Evolutionary conservation across 2,888 invertebrate species (phyloP), one percentile per base, ranked within the genome.

Genomic region (Halocaridina rubra): DNA sequence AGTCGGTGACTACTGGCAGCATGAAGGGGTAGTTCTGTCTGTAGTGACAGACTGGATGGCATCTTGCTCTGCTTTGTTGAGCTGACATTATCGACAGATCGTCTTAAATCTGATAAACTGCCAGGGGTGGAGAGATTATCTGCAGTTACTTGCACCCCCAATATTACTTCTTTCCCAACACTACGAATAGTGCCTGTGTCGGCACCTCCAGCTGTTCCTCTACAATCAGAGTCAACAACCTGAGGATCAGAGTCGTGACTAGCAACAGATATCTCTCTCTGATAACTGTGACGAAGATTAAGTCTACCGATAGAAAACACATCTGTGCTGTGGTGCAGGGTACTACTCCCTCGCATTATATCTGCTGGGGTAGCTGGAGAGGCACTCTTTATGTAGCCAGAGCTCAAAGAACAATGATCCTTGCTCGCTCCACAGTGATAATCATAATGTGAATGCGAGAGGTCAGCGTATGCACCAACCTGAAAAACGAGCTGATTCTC

Each of bases 401-500:
- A 81, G 64, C 82, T 86, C 7, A 80, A 74, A 46, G 53, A 74
- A 46, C 57, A 79, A 29, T 84, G 77, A 67, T 82, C 88, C 30
- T 82, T 74, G 67, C 39, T 69, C 5, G 84, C 24, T 27, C 53
- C 57, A 24, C 69, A 39, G 19, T 77, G 76, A 1, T 59, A 39
- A 19, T 80, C 84, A 57, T 86, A 84, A 22, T 82, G 76, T 19
- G 80, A 76, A 27, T 57, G 71, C 8, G 80, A 32, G 4, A 88
- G 78, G 10, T 71, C 85, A 46, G 81, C 77, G 53, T 87, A 88
- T 16, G 81, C 67, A 0, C 96, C 96, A 0, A 97, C 96, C 89
- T 97, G 96, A 91, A 98, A 97, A 69, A 98, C 95, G 8, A 98
- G 92, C 90, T 96, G 95, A 33, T 95, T 94, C 81, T 95, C 94